A percentile compares a stretch with the other conserved stretches of the same genome.
Conservation (phyloP, 2,888 invertebrate species). For the Mongoloraphidia duomilia region DNA sequence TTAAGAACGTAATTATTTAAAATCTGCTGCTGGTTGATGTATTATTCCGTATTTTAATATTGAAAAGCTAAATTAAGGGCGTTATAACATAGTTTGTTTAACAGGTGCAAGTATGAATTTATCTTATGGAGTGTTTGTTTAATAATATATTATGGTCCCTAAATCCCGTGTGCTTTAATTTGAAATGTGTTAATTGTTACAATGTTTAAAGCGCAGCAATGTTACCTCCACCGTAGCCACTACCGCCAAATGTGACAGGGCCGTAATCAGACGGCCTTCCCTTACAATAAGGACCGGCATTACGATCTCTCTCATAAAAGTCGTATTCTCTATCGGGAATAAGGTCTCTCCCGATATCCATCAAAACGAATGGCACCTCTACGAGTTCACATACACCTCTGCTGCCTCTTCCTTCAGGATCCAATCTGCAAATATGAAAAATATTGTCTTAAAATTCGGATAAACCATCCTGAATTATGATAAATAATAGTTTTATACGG, state of each 20-base stretch:
- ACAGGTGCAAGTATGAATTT: no score
- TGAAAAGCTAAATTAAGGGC: no score
- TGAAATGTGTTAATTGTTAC: no score
- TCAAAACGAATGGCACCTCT: slow-evolving; percentile 51
- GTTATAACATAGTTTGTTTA: no score
- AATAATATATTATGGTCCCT: no score
- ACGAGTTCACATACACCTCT: slow-evolving; percentile 67
- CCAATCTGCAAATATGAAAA: slow-evolving; percentile 34
- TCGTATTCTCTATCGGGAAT: slow-evolving; percentile 59
- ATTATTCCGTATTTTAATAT: no score
- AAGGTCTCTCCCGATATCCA: slow-evolving; percentile 49
- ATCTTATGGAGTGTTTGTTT: no score
- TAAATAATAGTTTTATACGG: no score
- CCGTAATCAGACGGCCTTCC: slow-evolving; percentile 6
- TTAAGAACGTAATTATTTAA: no score
- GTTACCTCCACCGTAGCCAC: slow-evolving; percentile 10
- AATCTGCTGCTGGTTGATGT: no score
- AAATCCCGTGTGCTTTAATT: no score
- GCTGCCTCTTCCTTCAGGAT: slow-evolving; percentile 45
- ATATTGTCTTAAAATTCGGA: background rate
- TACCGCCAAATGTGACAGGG: background rate
- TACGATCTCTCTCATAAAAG: slow-evolving; percentile 63
- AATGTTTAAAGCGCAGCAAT: slow-evolving; percentile 6
- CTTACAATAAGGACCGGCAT: slow-evolving; percentile 47
- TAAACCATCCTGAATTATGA: slow-evolving; percentile 1